Base-by-base conservation (phyloP, 2,888 invertebrate species). In the Eilema sororculum region DNA sequence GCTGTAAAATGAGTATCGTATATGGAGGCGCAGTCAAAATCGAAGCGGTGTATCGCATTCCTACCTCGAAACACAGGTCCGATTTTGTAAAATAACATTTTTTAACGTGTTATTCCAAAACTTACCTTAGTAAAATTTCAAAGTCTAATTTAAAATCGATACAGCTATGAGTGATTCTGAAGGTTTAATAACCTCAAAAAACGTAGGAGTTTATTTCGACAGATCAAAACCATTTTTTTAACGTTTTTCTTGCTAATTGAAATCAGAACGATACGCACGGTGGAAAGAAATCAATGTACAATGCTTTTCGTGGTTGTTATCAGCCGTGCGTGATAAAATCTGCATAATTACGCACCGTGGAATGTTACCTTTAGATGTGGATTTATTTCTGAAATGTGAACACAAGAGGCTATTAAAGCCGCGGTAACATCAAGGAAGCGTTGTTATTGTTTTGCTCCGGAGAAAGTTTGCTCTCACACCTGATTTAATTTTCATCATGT, bases 401-500 rank as follows among this genome's bases (percentile, higher is more conserved):
- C 79, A 83, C 82, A 84, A 86, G 84, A 84, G 84, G 78, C 77
- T 69, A 79, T 83, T 82, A 79, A 78, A 61, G 66, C 52, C 71
- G 67, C 78, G 72, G 67, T 81, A 81, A 82, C 79, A 67, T 82
- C 80, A 80, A 78, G 65, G 83, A 82, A 74, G 81, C 80, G 81
- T 83, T 72, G 78, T 83, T 74, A 80, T 76, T 73, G 75, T 84
- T 85, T 84, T 83, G 86, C 85, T 85, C 74, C 71, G 81, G 85
- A 81, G 89, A 89, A 89, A 89, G 89, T 84, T 69, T 69, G 74
- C 73, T 84, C 82, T 80, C 85, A 83, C 84, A 84, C 74, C 67
- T 78, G 77, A 41, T 75, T 78, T 77, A 73, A 78, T 78, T 72
- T 75, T 69, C 69, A 67, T 72, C 67, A 72, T 71, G 60, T 61